These are phyloP conservation scores for Daptonema setosum DNA, from an alignment of 2,888 invertebrate genomes.

Conservation along the genomic window DNA sequence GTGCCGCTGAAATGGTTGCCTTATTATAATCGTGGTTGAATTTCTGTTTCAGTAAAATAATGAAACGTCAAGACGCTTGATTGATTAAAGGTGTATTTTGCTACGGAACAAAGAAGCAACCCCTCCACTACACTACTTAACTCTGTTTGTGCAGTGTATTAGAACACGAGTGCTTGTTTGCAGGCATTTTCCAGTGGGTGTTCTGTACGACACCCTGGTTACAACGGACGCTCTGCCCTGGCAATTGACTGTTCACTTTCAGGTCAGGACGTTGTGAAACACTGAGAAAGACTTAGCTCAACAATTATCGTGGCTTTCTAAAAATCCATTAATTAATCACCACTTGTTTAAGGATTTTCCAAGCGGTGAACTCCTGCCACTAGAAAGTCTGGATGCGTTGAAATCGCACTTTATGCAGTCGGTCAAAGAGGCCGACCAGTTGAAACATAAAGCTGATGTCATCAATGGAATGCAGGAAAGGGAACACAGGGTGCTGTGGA, in stretches of 20 bases:
- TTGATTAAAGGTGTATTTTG: too few relatives aligned
- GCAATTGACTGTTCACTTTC: slow-evolving; percentile 73
- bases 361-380: slow-evolving; percentile 61
- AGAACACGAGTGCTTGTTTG: slow-evolving; percentile 8
- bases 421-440: slow-evolving; percentile 88
- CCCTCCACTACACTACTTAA: too few relatives aligned
- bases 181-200: slow-evolving; percentile 49
- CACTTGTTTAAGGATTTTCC: slow-evolving; percentile 54
- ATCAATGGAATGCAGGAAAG: slow-evolving; percentile 44
- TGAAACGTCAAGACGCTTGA: too few relatives aligned
- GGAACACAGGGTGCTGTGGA: slow-evolving; percentile 87
- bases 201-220: slow-evolving; percentile 61
- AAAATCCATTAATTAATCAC: slow-evolving; percentile 2
- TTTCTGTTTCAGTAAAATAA: too few relatives aligned
- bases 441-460: slow-evolving; percentile 62
- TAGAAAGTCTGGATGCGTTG: slow-evolving; percentile 55
- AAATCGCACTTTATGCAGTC: slow-evolving; percentile 81
- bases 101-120: too few relatives aligned
- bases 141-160: too few relatives aligned
- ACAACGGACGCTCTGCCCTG: slow-evolving; percentile 58
- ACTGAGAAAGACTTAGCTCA: too few relatives aligned
- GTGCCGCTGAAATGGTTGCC: slow-evolving; percentile 16
- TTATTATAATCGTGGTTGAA: background rate
- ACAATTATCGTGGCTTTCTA: background rate
- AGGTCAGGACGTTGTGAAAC: slow-evolving; percentile 15